Base-by-base conservation (phyloP, 2,797 vertebrate genomes). In the Helicolenus hilgendorfi region DNA sequence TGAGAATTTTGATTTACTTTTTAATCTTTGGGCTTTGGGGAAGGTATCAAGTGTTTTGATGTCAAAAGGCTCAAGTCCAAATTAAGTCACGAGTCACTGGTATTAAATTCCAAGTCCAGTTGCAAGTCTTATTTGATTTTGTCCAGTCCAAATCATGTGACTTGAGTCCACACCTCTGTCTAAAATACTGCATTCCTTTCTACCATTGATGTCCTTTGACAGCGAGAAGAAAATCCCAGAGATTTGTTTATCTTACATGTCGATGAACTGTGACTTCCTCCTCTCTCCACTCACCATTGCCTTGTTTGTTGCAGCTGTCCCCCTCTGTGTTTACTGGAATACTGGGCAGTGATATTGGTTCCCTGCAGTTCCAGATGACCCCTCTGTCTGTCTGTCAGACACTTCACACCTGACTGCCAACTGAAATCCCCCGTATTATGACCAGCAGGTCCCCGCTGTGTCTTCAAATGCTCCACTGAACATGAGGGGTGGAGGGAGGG, bases 371-470 rank as follows among this genome's bases (percentile, higher is more conserved):
- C 80, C 67, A 72, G 35, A 79, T 83, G 89, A 93, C 89, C 84
- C 78, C 74, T 86, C 63, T 84, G 89, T 20, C 18, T 49, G 45
- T 88, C 89, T 84, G 84, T 92, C 85, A 85, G 84, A 89, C 90
- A 88, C 85, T 90, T 92, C 89, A 91, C 92, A 92, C 92, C 89
- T 90, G 90, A 92, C 91, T 88, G 84, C 78, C 75, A 70, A 7
- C 88, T 84, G 73, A 91, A 89, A 91, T 91, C 89, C 76, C 78
- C 70, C 76, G 70, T 85, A 91, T 95, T 91, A 90, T 72, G 63
- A 65, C 79, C 85, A 75, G 81, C 68, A 81, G 85, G 81, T 79
- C 68, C 92, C 90, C 45, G 72, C 85, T 79, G 92, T 38, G 86
- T 86, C 84, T 89, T 63, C 77, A 82, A 89, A 91, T 55, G 94